Evolutionary conservation across 2,888 invertebrate species (phyloP), one percentile per base, ranked within the genome.

Genomic region (Bombyx huttoni): DNA sequence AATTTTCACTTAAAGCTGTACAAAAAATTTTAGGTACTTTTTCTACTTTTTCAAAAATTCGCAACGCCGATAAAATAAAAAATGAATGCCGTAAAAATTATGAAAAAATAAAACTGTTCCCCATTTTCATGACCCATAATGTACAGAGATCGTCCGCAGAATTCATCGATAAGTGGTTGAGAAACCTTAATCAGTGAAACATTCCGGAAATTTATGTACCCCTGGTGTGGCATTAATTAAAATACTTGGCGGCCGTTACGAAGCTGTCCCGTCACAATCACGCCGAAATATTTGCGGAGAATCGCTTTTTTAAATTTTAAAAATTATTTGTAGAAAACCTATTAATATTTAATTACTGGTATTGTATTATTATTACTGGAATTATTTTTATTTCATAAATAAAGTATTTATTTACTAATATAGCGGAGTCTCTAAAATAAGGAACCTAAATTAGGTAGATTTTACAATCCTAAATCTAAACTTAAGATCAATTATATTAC

Each of bases 141-240:
- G 54, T 53, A 47, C 52, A 52, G 48, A 40, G 51, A 48, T 49
- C 10, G 47, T 33, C 10, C 34, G 49, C 46, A 56, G 56, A 57
- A 61, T 59, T 62, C 55, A 48, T 55, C 56, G 65, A 64, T 64
- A 64, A 63, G 60, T 62, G 58, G 59, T 58, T 54, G 58, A 57
- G 53, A 64, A 64, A 65, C 67, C 62, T 70, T 76, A 74, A 79
- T 78, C 77, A 69, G 70, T 64, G 62, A 73, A 75, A 73, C 73
- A 69, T 64, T 72, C 67, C 67, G 70, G 64, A 78, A 76, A 77
- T 78, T 67, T 73, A 80, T 77, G 73, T 70, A 64, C 60, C 64
- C 51, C 61, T 68, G 68, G 72, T 74, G 76, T 72, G 73, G 72
- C 68, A 79, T 80, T 81, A 76, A 83, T 82, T 82, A 83, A 84